phyloP scores from a whole-genome alignment of 2,888 invertebrate species.

The Cheilosia urbana region DNA sequence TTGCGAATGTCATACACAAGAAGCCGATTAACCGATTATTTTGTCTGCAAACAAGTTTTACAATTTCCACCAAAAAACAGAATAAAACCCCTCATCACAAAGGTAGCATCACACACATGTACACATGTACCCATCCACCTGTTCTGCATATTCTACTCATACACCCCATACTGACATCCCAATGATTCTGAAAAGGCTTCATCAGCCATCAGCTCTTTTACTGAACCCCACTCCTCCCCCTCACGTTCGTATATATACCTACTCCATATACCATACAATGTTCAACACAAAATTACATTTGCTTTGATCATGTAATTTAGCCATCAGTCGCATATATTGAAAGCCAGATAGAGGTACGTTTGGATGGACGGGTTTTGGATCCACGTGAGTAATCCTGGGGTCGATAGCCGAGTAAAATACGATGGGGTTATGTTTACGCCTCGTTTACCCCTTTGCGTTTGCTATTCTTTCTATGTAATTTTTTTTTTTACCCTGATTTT shows the following conservation, averaged over 20 bases:
- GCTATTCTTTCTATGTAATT: conserved; percentile 4
- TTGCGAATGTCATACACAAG: neutral
- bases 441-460: conserved; percentile 52
- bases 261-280: conserved; percentile 46
- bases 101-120: neutral
- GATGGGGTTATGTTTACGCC: conserved; percentile 55
- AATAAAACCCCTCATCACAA: conserved; percentile 8
- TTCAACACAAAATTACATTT: conserved; percentile 70
- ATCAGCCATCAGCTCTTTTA: conserved; percentile 25
- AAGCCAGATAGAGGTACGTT: conserved; percentile 51
- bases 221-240: neutral
- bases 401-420: conserved; percentile 69
- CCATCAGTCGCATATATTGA: conserved; percentile 67
- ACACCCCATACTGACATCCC: conserved; percentile 57
- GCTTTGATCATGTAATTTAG: conserved; percentile 75
- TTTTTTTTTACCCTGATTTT: conserved; percentile 10
- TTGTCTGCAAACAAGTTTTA: conserved; percentile 24
- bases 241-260: neutral
- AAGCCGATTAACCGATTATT: conserved; percentile 2
- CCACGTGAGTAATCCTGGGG: conserved; percentile 73
- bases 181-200: conserved; percentile 62
- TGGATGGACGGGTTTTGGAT: conserved; percentile 58
- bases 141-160: neutral
- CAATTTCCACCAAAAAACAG: conserved; percentile 4
- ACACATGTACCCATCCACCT: neutral